Base-by-base conservation (phyloP, 2,113 vertebrate species). In the Syngnathus typhle region DNA sequence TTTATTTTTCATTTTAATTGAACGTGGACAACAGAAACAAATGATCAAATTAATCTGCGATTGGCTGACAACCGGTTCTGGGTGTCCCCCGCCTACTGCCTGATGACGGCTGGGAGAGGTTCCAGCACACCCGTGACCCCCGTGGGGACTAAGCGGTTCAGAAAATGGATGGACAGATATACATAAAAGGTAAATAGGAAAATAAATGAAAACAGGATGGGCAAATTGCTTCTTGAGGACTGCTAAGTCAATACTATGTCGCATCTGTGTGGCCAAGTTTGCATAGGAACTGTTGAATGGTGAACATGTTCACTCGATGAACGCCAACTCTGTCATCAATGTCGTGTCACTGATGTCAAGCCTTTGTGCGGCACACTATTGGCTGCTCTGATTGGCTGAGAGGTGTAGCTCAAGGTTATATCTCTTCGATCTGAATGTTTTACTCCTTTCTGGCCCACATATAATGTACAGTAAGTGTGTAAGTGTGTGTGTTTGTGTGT, bases 401-500 rank as follows among this genome's bases (percentile, higher is more conserved):
- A 43, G 60, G 60, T 62, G 60, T 62, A 44, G 21, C n/a, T 43
- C 41, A 44, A 62, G 60, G 60, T 46, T 43, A 16, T 7, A 13
- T n/a, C 39, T 43, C 60, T 44, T 44, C 18, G 41, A 19, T 44
- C n/a, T 7, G 41, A 39, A n/a, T 60, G 37, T 6, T 60, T 60
- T 60, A n/a, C 39, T 43, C 39, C 27, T 44, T 13, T 60, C 38
- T 23, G 52, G 21, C 23, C 7, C 36, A 41, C 38, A 21, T 60
- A n/a, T 27, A 13, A 13, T 23, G 37, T 21, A 11, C 37, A 27
- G 9, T 21, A 27, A 21, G 36, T 60, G 58, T 61, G 19, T 23
- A 21, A 61, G 64, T 56, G 27, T 58, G 9, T 67, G 49, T 61
- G 19, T 23, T 27, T 64, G 64, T 56, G 27, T 58, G 9, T 67